Evolutionary conservation across 2,888 invertebrate species (phyloP).

Genomic region (Caenorhabditis wallacei): DNA sequence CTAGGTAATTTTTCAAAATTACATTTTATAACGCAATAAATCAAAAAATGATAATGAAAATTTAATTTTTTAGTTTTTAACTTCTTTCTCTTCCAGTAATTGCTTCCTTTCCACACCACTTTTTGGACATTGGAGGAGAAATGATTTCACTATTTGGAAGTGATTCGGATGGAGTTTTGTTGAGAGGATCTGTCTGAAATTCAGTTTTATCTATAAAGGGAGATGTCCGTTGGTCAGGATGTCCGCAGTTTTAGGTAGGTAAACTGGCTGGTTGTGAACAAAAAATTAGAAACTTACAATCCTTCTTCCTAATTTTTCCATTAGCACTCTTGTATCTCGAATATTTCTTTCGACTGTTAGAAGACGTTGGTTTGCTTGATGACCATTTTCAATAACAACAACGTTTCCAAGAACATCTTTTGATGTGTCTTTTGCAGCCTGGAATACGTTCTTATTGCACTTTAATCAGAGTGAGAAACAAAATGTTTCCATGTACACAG

Average conservation of each 20-base stretch:
- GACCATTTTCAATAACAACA: conserved; percentile 74
- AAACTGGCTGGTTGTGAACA: no score
- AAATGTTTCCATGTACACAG: no score
- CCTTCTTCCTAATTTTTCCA: conserved; percentile 64
- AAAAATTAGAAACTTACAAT: conserved; percentile 30
- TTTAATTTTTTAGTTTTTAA: not conserved
- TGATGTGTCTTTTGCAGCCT: conserved; percentile 67
- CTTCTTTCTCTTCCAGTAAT: conserved; percentile 18
- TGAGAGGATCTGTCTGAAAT: no score
- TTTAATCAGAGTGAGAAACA: no score
- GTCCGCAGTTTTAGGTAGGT: no score
- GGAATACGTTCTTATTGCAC: no score
- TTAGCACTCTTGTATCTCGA: conserved; percentile 58
- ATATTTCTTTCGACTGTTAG: conserved; percentile 74
- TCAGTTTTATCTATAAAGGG: no score
- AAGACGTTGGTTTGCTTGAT: conserved; percentile 74
- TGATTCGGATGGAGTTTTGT: conserved; percentile 5
- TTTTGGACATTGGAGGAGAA: conserved; percentile 45
- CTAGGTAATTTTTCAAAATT: not conserved
- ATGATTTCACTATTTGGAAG: conserved; percentile 13
- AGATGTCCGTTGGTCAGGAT: no score
- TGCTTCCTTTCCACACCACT: conserved; percentile 45
- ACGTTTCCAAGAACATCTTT: conserved; percentile 64
- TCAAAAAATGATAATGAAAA: no score
- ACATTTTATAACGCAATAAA: no score